Conservation (phyloP, 2,888 invertebrate species). For the Digitonthophagus gazella region DNA sequence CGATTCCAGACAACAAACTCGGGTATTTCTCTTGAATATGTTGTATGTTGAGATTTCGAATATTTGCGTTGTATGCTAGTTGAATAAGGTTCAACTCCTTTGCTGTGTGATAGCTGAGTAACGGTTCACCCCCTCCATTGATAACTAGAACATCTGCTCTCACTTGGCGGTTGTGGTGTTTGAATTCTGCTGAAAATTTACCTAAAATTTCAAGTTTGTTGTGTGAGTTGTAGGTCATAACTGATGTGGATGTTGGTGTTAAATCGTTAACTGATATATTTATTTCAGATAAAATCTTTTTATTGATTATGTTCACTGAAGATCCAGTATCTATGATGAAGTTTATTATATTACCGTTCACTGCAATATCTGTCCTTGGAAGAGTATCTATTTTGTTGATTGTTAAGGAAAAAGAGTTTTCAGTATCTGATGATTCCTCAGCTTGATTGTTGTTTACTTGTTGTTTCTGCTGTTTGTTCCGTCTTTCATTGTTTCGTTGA, state of each 20-base stretch:
- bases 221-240: background rate
- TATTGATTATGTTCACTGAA: background rate
- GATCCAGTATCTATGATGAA: slow-evolving; percentile 1
- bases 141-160: background rate
- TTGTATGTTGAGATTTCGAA: background rate
- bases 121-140: background rate
- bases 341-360: background rate
- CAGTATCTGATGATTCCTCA: background rate
- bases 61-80: background rate
- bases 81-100: background rate
- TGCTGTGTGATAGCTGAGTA: background rate
- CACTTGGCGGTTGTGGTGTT: background rate
- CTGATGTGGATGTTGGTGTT: background rate
- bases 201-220: background rate
- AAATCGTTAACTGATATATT: too few relatives aligned
- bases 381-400: background rate
- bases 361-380: background rate
- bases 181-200: background rate
- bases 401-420: background rate
- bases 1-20: slow-evolving; percentile 26
- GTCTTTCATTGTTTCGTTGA: background rate
- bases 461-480: background rate
- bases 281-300: background rate
- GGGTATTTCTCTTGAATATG: slow-evolving; percentile 2
- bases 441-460: background rate